Base-by-base conservation (phyloP, 2,113 vertebrate genomes). In the human (Homo sapiens) region DNA sequence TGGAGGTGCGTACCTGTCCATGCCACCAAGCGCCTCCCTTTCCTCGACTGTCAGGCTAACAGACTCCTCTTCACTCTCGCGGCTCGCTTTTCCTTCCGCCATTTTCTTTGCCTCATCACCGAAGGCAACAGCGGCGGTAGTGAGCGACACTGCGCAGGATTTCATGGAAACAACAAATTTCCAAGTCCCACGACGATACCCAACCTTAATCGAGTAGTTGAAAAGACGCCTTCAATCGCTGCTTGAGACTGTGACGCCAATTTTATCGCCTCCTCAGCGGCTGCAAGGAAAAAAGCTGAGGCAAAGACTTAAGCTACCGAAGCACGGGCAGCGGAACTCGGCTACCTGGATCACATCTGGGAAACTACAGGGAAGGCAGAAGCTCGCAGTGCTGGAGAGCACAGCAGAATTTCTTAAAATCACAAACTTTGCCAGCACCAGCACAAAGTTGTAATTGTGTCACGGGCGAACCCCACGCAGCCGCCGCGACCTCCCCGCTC, bases 71-170 rank as follows among this genome's bases (percentile, higher is more conserved):
- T 99, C 99, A 98, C 98, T 98, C 98, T 99, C 96, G 78, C 92
- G 98, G 97, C 98, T 99, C 98, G 99, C 98, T 99, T 99, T 99
- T 99, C 99, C 99, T 98, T 99, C 99, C 99, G 99, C 99, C 99
- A 99, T 99, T 99, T 99, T 99, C 99, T 99, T 99, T 99, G 99
- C 99, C 99, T 99, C 99, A 99, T 99, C 99, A 98, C 99, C 98
- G 98, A 98, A 98, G 96, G 97, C 93, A 97, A 98, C 84, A 93
- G 97, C 61, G 83, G 98, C 78, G 98, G 98, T 98, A 93, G 98
- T 98, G 88, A 99, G 98, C 98, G 99, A 99, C 98, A 99, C 99
- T 99, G 99, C 99, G 98, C 99, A 99, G 99, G 99, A 99, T 98
- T 99, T 99, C 99, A 99, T 99, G n/a, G 11, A 98, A 98, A 98